Conservation (phyloP, 2,113 vertebrate genomes). For the Serilophus lunatus region DNA sequence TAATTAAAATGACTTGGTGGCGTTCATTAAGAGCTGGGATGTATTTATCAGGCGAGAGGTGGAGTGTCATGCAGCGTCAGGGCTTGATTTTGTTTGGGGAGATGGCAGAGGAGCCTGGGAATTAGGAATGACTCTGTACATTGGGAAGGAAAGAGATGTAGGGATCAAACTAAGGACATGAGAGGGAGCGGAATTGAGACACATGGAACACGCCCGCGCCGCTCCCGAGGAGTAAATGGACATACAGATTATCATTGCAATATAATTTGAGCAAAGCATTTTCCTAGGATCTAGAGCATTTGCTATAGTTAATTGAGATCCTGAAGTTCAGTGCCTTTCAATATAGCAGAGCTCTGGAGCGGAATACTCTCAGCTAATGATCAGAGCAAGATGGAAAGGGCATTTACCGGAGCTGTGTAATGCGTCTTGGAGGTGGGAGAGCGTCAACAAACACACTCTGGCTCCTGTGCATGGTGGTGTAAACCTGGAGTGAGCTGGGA, state of each 20-base stretch:
- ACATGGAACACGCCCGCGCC: not conserved
- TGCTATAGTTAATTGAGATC: constrained; percentile 53
- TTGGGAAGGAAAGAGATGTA: not conserved
- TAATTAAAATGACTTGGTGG: not conserved
- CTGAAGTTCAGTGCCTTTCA: constrained; percentile 39
- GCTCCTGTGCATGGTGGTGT: accelerated
- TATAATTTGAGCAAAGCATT: constrained; percentile 43
- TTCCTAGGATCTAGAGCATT: constrained; percentile 43
- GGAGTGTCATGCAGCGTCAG: accelerated
- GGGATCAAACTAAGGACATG: not conserved
- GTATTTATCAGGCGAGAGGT: not conserved
- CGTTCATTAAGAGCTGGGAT: not conserved
- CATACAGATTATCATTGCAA: not conserved
- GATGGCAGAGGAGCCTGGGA: not conserved
- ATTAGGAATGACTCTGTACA: not conserved
- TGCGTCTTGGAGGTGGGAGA: not conserved
- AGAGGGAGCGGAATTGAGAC: not conserved
- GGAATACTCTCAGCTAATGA: constrained; percentile 10
- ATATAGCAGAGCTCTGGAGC: constrained; percentile 47
- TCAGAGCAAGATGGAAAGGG: constrained; percentile 42
- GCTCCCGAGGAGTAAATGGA: not conserved
- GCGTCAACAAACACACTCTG: not conserved
- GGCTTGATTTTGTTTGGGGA: not conserved
- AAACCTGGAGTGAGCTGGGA: not conserved
- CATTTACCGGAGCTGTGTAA: not conserved